These are phyloP conservation scores for Phyllotis vaccarum DNA, from an alignment of 2,797 vertebrate genomes.

Conservation along the genomic window DNA sequence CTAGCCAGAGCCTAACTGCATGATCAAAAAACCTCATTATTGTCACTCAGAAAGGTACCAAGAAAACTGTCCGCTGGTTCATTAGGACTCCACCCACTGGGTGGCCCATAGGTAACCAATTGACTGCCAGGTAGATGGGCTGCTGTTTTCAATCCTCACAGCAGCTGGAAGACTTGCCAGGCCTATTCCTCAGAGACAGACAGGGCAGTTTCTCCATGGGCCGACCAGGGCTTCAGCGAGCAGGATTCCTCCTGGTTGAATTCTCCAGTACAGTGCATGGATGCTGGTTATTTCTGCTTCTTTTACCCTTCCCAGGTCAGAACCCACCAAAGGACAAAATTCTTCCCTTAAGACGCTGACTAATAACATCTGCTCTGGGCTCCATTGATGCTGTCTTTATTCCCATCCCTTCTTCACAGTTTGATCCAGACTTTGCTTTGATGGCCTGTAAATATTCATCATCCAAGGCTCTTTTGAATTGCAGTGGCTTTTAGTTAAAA, in stretches of 20 bases:
- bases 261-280: not conserved
- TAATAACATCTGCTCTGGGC: not conserved
- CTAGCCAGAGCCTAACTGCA: conserved; percentile 55
- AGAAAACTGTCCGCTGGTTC: not conserved
- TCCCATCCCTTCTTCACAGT: conserved; percentile 67
- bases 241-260: rapidly evolving
- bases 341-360: not conserved
- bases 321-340: not conserved
- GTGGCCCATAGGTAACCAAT: not conserved
- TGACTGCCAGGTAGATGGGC: conserved; percentile 18
- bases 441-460: conserved; percentile 79
- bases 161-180: conserved; percentile 63
- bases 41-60: not conserved
- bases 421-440: conserved; percentile 79
- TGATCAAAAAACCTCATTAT: conserved; percentile 48
- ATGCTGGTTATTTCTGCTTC: not conserved
- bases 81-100: not conserved
- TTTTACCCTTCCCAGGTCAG: not conserved
- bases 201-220: not conserved
- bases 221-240: not conserved
- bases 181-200: not conserved
- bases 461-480: conserved; percentile 76
- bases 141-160: conserved; percentile 18
- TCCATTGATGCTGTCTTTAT: conserved; percentile 64
- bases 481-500: conserved; percentile 78